Conservation (phyloP, 2,113 vertebrate species). For the Myotis yumanensis region DNA sequence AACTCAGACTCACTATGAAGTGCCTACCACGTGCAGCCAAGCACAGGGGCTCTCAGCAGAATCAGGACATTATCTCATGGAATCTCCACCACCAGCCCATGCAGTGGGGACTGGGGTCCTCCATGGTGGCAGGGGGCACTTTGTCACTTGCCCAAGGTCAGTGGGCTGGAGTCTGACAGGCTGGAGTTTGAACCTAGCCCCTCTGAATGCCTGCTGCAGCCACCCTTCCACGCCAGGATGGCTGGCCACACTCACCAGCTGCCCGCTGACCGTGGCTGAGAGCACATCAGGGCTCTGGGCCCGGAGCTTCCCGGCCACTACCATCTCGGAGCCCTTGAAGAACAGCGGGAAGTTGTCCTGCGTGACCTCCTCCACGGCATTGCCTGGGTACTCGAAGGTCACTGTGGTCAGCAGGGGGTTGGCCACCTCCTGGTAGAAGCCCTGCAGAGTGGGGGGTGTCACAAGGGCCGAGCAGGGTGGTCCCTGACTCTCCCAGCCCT, state of each 20-base stretch:
- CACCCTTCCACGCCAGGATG: neutral
- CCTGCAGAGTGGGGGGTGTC: constrained; percentile 78
- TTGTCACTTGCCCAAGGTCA: neutral
- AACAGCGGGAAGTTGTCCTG: constrained; percentile 86
- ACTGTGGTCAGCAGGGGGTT: constrained; percentile 88
- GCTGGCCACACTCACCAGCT: constrained; percentile 83
- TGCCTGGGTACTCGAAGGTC: constrained; percentile 88
- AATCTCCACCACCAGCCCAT: neutral
- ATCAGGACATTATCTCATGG: neutral
- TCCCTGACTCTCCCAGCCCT: neutral
- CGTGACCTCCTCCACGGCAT: constrained; percentile 85
- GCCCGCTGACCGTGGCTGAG: constrained; percentile 85
- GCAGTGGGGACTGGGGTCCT: neutral
- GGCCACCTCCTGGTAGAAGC: constrained; percentile 93
- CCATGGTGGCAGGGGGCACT: neutral
- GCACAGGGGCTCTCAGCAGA: neutral
- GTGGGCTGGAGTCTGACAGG: neutral
- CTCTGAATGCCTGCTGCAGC: neutral
- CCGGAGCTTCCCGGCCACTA: constrained; percentile 89
- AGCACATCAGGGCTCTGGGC: constrained; percentile 84
- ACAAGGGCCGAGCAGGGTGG: neutral
- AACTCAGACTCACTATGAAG: too few species aligned
- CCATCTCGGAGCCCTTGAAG: constrained; percentile 92
- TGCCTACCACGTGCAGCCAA: neutral
- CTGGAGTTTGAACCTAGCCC: neutral